A percentile compares a stretch with the other conserved stretches of the same genome.
These are phyloP conservation scores for Globicephala melas DNA, from an alignment of 2,113 vertebrate species.

Conservation along the genomic window DNA sequence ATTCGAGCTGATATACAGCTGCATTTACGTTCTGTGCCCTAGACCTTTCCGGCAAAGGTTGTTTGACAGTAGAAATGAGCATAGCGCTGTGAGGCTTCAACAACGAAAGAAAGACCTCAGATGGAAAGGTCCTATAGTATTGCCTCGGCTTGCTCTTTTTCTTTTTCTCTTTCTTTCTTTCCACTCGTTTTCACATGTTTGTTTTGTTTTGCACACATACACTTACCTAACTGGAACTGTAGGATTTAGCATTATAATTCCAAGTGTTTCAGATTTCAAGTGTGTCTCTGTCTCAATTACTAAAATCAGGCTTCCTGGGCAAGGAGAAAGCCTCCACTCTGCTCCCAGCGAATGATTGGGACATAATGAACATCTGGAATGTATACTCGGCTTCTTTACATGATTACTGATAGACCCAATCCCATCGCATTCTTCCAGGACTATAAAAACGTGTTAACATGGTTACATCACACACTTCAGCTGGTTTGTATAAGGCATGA, in stretches of 20 bases:
- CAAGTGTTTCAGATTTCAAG: constrained; percentile 63
- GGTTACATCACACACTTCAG: constrained; percentile 80
- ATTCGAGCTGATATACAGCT: neutral
- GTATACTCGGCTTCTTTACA: constrained; percentile 75
- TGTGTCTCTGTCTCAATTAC: constrained; percentile 37
- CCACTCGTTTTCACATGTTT: neutral
- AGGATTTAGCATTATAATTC: constrained; percentile 55
- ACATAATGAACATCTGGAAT: constrained; percentile 79
- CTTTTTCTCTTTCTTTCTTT: neutral
- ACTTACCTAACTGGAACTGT: constrained; percentile 53
- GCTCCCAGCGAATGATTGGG: constrained; percentile 23
- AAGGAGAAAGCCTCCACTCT: constrained; percentile 14
- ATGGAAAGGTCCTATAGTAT: neutral
- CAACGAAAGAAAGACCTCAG: neutral
- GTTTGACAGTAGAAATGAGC: neutral
- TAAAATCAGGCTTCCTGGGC: constrained; percentile 67
- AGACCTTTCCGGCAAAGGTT: neutral
- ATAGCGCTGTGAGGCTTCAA: too few relatives aligned
- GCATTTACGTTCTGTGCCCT: neutral
- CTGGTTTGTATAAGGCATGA: constrained; percentile 78
- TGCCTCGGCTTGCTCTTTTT: neutral
- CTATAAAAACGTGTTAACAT: constrained; percentile 82
- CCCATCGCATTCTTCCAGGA: constrained; percentile 72
- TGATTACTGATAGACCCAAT: constrained; percentile 77
- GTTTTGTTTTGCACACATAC: constrained; percentile 43